These are phyloP conservation scores for Lymantria dispar DNA, from an alignment of 2,888 invertebrate species.

Conservation along the genomic window DNA sequence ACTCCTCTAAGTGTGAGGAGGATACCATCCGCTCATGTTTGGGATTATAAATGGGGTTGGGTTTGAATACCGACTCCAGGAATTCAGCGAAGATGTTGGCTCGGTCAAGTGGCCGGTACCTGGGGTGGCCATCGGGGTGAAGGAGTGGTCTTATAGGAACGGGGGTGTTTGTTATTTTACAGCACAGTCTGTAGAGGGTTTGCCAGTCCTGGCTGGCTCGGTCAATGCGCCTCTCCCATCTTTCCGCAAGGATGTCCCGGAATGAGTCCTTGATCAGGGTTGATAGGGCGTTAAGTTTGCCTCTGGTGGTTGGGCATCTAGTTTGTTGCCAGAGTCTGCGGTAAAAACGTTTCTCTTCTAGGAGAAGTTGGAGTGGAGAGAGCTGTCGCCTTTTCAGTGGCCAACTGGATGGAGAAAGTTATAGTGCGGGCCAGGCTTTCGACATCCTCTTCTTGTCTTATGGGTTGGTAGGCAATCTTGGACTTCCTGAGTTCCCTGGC, in stretches of 20 bases:
- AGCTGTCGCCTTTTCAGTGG: too few species aligned
- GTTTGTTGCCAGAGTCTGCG: background rate
- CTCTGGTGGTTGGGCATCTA: background rate
- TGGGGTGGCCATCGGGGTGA: background rate
- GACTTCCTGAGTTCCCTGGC: background rate
- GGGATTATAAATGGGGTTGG: background rate
- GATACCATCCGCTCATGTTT: background rate
- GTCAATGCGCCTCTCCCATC: background rate
- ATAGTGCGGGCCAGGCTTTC: background rate
- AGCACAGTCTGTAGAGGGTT: background rate
- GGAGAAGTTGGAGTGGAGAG: too few species aligned
- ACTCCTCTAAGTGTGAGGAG: background rate
- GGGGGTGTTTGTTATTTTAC: background rate
- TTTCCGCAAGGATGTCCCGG: background rate
- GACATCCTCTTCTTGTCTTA: background rate
- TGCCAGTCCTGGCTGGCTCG: background rate
- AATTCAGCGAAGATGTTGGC: slow-evolving; percentile 1
- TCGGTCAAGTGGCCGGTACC: background rate
- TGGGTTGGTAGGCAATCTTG: background rate
- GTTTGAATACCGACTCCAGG: background rate
- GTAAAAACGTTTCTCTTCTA: too few species aligned
- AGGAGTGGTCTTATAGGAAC: background rate
- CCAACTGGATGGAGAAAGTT: background rate
- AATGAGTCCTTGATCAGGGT: background rate
- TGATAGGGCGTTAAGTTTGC: background rate